Evolutionary conservation across 2,797 vertebrate species (phyloP), one percentile per base, ranked within the genome.

Genomic region (Rhinatrema bivittatum): DNA sequence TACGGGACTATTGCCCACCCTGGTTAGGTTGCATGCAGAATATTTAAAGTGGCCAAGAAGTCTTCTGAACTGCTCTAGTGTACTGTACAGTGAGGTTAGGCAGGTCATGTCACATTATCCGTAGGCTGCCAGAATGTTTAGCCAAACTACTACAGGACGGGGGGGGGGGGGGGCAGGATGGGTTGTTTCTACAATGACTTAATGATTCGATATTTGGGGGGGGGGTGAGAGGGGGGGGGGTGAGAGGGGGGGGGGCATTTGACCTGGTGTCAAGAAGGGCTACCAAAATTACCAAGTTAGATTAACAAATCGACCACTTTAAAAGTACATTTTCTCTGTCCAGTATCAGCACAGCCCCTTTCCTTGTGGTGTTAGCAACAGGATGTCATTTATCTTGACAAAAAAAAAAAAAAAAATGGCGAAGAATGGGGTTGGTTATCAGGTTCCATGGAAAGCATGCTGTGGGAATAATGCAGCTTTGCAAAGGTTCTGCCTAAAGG

Each of bases 401-500:
- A 32, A 16, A n/a, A n/a, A n/a, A n/a, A n/a, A n/a, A n/a, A n/a
- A n/a, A n/a, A n/a, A n/a, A 34, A 28, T 3, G 16, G 11, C 43
- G 47, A 37, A 25, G 39, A 31, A 35, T 32, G 29, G 31, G 29
- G 48, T 53, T 46, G 29, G 30, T 10, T 14, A 14, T 11, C 7
- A 17, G 7, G 5, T 21, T 11, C 16, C 12, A 55, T n/a, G n/a
- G n/a, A n/a, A n/a, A 58, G 39, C 45, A 26, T 56, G 58, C 49
- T 32, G 20, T 56, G 50, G 10, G 16, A 45, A 45, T 60, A 36
- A 45, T 44, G 34, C 35, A 25, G 28, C 36, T 33, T 29, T 47
- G 7, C n/a, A n/a, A 45, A 60, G 56, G 62, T 65, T 46, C 56
- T 70, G 33, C 48, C 41, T 59, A 20, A 49, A 39, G 65, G 61